Percentiles rank a stretch among this genome's conserved stretches.
phyloP scores from a whole-genome alignment of 2,888 invertebrate species.

The Linyphia triangularis region DNA sequence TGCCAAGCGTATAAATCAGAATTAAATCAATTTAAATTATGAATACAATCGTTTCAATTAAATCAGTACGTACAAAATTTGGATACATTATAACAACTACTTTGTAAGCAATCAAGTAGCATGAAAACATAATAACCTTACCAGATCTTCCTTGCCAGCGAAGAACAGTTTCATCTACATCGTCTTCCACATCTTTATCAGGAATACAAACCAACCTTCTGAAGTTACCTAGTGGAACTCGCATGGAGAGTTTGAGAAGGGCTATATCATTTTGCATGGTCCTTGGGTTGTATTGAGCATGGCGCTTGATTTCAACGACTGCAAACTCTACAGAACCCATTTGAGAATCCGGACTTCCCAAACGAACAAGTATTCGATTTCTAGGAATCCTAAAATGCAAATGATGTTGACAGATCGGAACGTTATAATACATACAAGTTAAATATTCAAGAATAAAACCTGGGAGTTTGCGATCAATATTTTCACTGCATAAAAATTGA shows the following conservation, averaged over 20 bases:
- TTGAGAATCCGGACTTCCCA: slow-evolving; percentile 4
- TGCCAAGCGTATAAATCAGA: too few species aligned
- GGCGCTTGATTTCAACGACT: slow-evolving; percentile 64
- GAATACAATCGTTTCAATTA: too few species aligned
- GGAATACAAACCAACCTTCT: slow-evolving; percentile 77
- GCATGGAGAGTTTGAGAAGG: slow-evolving; percentile 89
- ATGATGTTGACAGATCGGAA: too few species aligned
- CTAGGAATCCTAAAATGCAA: slow-evolving; percentile 53
- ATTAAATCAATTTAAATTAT: too few species aligned
- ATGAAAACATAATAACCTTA: too few species aligned
- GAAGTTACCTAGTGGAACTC: slow-evolving; percentile 85
- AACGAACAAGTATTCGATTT: slow-evolving; percentile 63
- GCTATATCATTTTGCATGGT: slow-evolving; percentile 82
- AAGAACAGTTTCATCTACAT: slow-evolving; percentile 80
- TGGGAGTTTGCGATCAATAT: too few species aligned
- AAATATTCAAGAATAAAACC: background rate
- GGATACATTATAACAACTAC: too few species aligned
- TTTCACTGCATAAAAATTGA: too few species aligned
- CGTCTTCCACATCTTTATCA: slow-evolving; percentile 82
- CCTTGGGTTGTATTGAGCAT: slow-evolving; percentile 57
- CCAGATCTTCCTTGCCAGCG: slow-evolving; percentile 86
- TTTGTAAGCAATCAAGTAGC: too few species aligned
- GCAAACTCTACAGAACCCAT: slow-evolving; percentile 9
- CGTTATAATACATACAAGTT: too few species aligned
- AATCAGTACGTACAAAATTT: too few species aligned